Evolutionary conservation across 2,113 vertebrate species (phyloP), one percentile per base, ranked within the genome.

Genomic region (Aphelocoma coerulescens): DNA sequence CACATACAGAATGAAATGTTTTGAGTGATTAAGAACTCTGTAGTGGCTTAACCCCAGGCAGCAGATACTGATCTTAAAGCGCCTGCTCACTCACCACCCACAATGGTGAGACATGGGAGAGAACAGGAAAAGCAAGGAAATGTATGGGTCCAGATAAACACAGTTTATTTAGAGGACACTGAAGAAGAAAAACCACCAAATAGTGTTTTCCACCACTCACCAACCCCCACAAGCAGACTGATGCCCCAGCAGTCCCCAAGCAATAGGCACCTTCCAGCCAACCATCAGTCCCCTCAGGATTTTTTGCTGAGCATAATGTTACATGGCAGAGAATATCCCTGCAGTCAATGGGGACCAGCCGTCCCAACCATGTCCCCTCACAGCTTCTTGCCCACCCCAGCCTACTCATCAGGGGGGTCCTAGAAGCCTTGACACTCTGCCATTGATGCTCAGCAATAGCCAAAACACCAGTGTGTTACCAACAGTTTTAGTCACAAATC

Each of bases 311-410:
- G 16, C 24, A 15, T 9, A 27, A 8, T 37, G 20, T 62, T 37
- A 3, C 0, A 28, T 1, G 18, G 49, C 35, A 41, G 24, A n/a
- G 15, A 57, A 58, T 2, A 68, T 4, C 59, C 39, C 17, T 19
- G 27, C 20, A 35, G 59, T 9, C 59, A 54, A 0, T 0, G 8
- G 16, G 74, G 21, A 62, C 7, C 55, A 51, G 37, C 33, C 72
- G 23, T 10, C n/a, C 15, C 39, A 63, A 3, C 11, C 59, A 41
- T 0, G 10, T 7, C 39, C 68, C 24, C 28, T 80, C 41, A 8
- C 48, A 59, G 27, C 54, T 46, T 49, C 39, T 18, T 59, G 24
- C 8, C 21, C 54, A 73, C 10, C 24, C 13, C 28, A 78, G 59
- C 18, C 49, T 20, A 11, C 32, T 58, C 19, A 11, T 13, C 43